phyloP scores from a whole-genome alignment of 1,140 invertebrate species.

The Prorops nasuta region DNA sequence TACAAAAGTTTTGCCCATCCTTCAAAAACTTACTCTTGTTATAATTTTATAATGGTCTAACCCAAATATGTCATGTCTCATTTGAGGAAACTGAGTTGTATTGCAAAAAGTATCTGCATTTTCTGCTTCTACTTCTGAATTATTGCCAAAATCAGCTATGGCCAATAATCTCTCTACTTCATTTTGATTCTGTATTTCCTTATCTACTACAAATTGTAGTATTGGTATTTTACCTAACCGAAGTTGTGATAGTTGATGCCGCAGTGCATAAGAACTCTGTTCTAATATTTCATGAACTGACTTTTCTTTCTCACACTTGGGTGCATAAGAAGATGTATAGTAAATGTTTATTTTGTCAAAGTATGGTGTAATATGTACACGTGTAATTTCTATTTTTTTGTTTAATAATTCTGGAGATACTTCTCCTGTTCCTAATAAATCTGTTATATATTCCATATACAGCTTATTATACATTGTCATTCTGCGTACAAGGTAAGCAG shows the following conservation, averaged over 20 bases:
- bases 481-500: constrained; percentile 39
- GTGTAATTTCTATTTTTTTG: constrained; percentile 66
- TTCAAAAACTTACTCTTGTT: constrained; percentile 38
- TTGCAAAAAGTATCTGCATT: constrained; percentile 14
- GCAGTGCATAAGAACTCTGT: constrained; percentile 57
- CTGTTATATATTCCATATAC: constrained; percentile 77
- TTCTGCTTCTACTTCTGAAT: constrained; percentile 34
- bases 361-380: constrained; percentile 65
- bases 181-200: constrained; percentile 47
- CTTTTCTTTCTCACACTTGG: constrained; percentile 16
- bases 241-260: constrained; percentile 69
- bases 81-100: constrained; percentile 39
- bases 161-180: constrained; percentile 62
- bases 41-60: constrained; percentile 67
- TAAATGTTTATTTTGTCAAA: constrained; percentile 67
- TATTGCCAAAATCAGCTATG: constrained; percentile 50
- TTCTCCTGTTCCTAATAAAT: constrained; percentile 69
- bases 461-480: constrained; percentile 69
- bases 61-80: constrained; percentile 71
- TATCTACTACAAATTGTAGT: constrained; percentile 71
- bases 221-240: constrained; percentile 68
- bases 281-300: constrained; percentile 58
- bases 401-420: constrained; percentile 61
- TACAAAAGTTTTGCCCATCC: too few relatives aligned
- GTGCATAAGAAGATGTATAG: constrained; percentile 62